Conservation (phyloP, 2,113 vertebrate genomes). For the Chunga burmeisteri region DNA sequence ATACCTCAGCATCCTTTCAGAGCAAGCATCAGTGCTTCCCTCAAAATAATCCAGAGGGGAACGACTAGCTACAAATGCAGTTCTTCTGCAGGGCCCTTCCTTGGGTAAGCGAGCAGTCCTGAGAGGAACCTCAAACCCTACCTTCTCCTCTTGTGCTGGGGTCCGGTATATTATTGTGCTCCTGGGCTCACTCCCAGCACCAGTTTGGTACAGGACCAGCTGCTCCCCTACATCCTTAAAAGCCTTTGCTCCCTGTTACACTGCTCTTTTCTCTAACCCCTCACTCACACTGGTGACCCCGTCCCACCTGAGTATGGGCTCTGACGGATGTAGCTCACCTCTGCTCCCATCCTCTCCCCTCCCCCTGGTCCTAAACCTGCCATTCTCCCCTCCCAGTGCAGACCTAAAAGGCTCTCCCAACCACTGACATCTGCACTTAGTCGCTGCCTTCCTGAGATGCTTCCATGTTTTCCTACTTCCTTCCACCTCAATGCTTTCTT, state of each 20-base stretch:
- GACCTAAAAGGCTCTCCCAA: background rate
- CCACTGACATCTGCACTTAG: background rate
- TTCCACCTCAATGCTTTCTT: background rate
- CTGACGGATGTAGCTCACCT: background rate
- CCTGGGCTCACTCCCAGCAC: background rate
- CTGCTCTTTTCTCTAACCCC: background rate
- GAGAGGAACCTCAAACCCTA: background rate
- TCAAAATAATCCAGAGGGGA: background rate
- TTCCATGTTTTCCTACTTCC: background rate
- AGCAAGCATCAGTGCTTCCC: background rate
- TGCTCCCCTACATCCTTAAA: background rate
- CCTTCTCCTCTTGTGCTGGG: background rate
- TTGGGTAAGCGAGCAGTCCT: background rate
- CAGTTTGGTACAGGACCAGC: background rate
- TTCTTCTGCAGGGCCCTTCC: background rate
- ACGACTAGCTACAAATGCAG: background rate
- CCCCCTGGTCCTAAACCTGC: background rate
- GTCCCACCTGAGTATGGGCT: background rate
- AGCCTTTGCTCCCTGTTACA: background rate
- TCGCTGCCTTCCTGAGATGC: background rate
- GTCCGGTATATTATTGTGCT: background rate
- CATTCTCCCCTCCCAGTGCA: background rate
- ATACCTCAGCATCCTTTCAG: background rate
- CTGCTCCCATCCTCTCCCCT: background rate
- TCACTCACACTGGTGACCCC: background rate